These are phyloP conservation scores for Amphiduros pacificus DNA, from an alignment of 2,888 invertebrate genomes.

Conservation along the genomic window DNA sequence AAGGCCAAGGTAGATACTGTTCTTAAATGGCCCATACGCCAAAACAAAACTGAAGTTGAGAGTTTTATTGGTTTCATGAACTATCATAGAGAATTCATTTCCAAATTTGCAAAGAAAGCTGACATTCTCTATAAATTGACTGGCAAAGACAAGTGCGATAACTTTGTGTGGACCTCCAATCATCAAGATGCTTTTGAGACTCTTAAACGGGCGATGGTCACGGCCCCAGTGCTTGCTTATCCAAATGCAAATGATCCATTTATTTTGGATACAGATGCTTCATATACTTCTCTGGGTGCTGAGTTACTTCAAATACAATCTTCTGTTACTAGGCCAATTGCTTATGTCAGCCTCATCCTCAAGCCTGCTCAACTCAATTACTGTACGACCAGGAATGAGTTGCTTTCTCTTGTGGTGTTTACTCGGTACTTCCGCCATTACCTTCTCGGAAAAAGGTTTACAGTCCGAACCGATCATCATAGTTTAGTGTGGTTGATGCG, in stretches of 20 bases:
- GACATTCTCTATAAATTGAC: too few species aligned
- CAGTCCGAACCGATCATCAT: background rate
- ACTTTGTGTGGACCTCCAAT: background rate
- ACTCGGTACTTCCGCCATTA: background rate
- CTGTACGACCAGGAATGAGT: background rate
- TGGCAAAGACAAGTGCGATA: too few species aligned
- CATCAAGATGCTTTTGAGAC: background rate
- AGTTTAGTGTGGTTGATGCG: background rate
- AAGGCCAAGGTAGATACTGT: background rate
- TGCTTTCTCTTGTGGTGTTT: background rate
- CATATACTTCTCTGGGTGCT: background rate
- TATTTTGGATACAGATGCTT: slow-evolving; percentile 3
- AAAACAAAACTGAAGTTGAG: background rate
- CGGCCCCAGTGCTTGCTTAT: background rate
- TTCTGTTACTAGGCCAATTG: background rate
- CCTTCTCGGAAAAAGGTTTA: background rate
- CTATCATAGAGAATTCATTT: too few species aligned
- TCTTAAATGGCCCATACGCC: background rate
- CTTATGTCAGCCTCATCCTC: background rate
- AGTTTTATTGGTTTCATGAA: background rate
- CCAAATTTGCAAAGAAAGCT: too few species aligned
- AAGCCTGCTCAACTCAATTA: background rate
- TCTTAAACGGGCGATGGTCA: background rate
- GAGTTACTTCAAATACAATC: background rate
- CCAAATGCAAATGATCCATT: background rate